A percentile compares a stretch with the other conserved stretches of the same genome.
Evolutionary conservation across 2,888 invertebrate species (phyloP).

Genomic region (Vannuccia rotundouncinata): DNA sequence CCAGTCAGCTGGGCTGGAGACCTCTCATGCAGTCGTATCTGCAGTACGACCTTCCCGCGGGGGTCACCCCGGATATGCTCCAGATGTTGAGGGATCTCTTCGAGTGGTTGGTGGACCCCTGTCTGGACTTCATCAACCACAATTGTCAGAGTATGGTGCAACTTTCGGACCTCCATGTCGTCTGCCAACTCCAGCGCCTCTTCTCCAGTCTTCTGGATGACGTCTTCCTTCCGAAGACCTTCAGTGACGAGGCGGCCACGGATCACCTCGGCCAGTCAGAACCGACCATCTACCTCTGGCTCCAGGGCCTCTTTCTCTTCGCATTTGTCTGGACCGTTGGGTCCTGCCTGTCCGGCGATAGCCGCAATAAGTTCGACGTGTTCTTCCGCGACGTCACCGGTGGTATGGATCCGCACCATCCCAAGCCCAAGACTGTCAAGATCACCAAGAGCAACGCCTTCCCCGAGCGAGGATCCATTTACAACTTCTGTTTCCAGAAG

Average conservation of each 20-base stretch:
- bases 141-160: conserved; percentile 68
- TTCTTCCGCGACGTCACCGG: conserved; percentile 71
- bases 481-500: conserved; percentile 83
- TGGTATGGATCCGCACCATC: conserved; percentile 67
- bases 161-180: conserved; percentile 76
- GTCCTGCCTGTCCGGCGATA: conserved; percentile 68
- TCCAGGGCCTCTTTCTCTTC: conserved; percentile 79
- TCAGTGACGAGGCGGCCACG: not conserved
- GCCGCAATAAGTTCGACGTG: conserved; percentile 69
- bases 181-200: conserved; percentile 58
- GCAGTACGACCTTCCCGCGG: conserved; percentile 48
- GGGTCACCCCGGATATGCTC: conserved; percentile 56
- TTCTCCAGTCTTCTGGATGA: conserved; percentile 56
- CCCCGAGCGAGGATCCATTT: conserved; percentile 74
- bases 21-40: conserved; percentile 61
- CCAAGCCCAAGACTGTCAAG: conserved; percentile 79
- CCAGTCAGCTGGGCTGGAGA: conserved; percentile 57
- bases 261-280: not conserved
- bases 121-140: conserved; percentile 64
- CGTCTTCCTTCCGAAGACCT: conserved; percentile 43
- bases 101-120: conserved; percentile 78
- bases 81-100: conserved; percentile 69
- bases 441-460: conserved; percentile 77
- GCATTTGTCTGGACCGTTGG: conserved; percentile 79
- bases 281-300: conserved; percentile 66